Base-by-base conservation (phyloP, 2,888 invertebrate species). In the Beris morrisii region DNA sequence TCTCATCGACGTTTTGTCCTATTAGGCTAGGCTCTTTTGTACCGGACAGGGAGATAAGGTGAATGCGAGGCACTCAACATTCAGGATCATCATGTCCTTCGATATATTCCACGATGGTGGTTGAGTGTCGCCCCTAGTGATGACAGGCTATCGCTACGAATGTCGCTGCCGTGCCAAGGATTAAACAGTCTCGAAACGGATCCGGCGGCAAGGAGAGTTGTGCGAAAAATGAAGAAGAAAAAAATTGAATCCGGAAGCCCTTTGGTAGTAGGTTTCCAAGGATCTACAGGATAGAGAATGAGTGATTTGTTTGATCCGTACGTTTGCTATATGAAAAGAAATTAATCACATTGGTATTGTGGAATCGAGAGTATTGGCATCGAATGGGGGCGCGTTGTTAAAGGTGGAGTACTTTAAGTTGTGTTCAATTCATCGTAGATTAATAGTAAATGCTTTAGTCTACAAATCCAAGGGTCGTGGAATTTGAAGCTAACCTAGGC, bases 1-100 rank as follows among this genome's bases (percentile, higher is more conserved):
- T 69, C 67, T 65, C 67, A 67, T 69, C 68, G 58, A 53, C 38
- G 59, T 22, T 57, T 44, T 45, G 13, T 57, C 11, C 44, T 56
- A 32, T 31, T 32, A 56, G 48, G 48, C 22, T 3, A 6, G 48
- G 5, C 48, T 48, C 4, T 48, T 12, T 22, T 48, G 5, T 22
- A 12, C 7, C 5, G 5, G 6, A 5, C 48, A 12, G 12, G 9
- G 22, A 48, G 48, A 48, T 48, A 48, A 48, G 48, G 48, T 48
- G 48, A 48, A 11, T 5, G 9, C 48, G 48, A 48, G 12, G 48
- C 9, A 13, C 6, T 15, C 48, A 3, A 22, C 13, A 15, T 48
- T 48, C 48, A 15, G 48, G 38, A 38, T 38, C 38, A 38, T 5
- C 5, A 38, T 38, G 38, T 38, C 9, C 9, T 38, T 38, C 38